Evolutionary conservation across 1,140 invertebrate genomes (phyloP).

Genomic region (Dendroctonus valens): DNA sequence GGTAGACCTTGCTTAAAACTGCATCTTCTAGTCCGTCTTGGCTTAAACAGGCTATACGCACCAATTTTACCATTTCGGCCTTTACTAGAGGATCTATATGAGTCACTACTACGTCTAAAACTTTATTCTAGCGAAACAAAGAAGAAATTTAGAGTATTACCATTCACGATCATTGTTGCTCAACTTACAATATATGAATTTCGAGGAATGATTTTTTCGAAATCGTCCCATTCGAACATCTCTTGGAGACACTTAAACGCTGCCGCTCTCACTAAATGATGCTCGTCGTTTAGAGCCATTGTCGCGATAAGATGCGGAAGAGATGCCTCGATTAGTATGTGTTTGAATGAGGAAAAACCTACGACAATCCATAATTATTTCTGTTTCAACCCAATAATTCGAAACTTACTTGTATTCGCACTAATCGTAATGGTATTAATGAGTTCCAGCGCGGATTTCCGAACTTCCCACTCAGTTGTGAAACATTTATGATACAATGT

Average conservation of each 20-base stretch:
- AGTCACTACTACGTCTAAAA: slow-evolving; percentile 8
- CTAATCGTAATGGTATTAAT: slow-evolving; percentile 16
- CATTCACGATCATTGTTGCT: background rate
- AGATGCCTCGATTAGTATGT: slow-evolving; percentile 9
- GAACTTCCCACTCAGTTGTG: slow-evolving; percentile 23
- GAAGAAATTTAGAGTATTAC: background rate
- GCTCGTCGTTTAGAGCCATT: slow-evolving; percentile 28
- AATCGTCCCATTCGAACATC: slow-evolving; percentile 18
- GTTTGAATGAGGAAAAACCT: slow-evolving; percentile 29
- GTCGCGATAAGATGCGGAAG: slow-evolving; percentile 14
- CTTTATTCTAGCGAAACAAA: slow-evolving; percentile 15
- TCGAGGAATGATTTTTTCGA: slow-evolving; percentile 7
- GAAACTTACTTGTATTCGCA: slow-evolving; percentile 22
- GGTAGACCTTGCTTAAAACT: slow-evolving; percentile 11
- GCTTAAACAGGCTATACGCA: background rate
- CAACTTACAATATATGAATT: slow-evolving; percentile 20
- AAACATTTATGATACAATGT: slow-evolving; percentile 24
- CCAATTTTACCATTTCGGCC: slow-evolving; percentile 16
- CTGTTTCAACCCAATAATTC: background rate
- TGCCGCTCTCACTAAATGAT: slow-evolving; percentile 10
- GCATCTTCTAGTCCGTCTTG: background rate
- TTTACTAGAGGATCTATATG: background rate
- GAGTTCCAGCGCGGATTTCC: slow-evolving; percentile 14
- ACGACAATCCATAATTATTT: background rate
- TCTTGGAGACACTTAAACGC: slow-evolving; percentile 27